Evolutionary conservation across 2,888 invertebrate species (phyloP).

Genomic region (Zeuzera pyrina): DNA sequence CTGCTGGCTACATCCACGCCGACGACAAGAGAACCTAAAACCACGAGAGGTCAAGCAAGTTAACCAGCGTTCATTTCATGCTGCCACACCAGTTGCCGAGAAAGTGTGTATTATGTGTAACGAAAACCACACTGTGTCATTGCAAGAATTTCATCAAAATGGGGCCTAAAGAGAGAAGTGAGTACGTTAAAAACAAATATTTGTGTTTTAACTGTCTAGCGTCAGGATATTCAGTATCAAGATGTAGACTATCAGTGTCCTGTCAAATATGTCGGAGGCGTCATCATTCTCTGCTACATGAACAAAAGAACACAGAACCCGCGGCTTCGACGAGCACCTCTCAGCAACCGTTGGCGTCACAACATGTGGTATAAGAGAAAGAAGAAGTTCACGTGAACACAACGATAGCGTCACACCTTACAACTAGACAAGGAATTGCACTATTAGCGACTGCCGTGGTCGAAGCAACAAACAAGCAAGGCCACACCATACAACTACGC

Average conservation of each 20-base stretch:
- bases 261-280: too few species aligned
- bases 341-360: neutral
- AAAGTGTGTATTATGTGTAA: neutral
- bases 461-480: neutral
- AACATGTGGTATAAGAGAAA: neutral
- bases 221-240: too few species aligned
- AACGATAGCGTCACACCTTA: constrained; percentile 1
- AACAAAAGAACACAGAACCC: neutral
- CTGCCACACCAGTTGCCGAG: neutral
- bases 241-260: too few species aligned
- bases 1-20: constrained; percentile 4
- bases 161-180: too few species aligned
- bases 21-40: neutral
- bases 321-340: neutral
- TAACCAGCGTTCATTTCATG: neutral
- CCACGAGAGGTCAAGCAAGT: neutral
- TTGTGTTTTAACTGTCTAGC: too few species aligned
- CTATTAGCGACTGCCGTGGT: constrained; percentile 3
- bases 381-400: neutral
- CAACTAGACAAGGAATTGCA: constrained; percentile 1
- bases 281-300: too few species aligned
- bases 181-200: too few species aligned
- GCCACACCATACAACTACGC: constrained; percentile 1
- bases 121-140: neutral
- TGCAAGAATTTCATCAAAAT: neutral